phyloP scores from a whole-genome alignment of 2,113 vertebrate genomes.

The Hyla sarda region DNA sequence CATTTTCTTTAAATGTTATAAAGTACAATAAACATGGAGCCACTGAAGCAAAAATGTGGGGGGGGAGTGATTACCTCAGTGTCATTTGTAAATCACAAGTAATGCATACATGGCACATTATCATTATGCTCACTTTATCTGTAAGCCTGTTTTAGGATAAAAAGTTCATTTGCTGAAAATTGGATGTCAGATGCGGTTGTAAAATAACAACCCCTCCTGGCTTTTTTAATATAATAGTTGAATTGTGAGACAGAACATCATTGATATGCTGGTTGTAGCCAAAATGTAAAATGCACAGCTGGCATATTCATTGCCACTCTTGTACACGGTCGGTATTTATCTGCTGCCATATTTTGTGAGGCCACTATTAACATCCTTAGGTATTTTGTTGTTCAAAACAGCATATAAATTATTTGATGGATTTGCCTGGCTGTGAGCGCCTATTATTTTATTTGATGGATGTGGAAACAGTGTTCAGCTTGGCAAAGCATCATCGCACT shows the following conservation, averaged over 20 bases:
- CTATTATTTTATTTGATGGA: not conserved
- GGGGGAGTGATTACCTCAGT: slow-evolving; percentile 57
- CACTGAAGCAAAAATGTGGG: slow-evolving; percentile 58
- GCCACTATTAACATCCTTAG: not conserved
- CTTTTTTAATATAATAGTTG: slow-evolving; percentile 9
- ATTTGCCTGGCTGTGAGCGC: not conserved
- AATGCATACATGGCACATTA: slow-evolving; percentile 42
- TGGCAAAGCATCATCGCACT: not conserved
- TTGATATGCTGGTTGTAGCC: slow-evolving; percentile 33
- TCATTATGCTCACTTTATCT: slow-evolving; percentile 53
- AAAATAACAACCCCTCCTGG: slow-evolving; percentile 56
- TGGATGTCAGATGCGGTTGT: slow-evolving; percentile 51
- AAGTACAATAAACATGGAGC: slow-evolving; percentile 44
- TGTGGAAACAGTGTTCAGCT: not conserved
- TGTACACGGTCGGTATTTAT: not conserved
- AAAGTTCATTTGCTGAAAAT: slow-evolving; percentile 60
- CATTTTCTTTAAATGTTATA: slow-evolving; percentile 56
- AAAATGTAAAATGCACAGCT: not conserved
- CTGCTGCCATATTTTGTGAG: not conserved
- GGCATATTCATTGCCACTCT: not conserved
- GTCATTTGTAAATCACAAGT: slow-evolving; percentile 58
- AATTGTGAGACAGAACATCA: slow-evolving; percentile 48
- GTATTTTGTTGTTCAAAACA: not conserved
- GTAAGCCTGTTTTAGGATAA: slow-evolving; percentile 56
- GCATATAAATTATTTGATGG: not conserved